phyloP scores from a whole-genome alignment of 2,888 invertebrate species.

The Drosophila cracens region DNA sequence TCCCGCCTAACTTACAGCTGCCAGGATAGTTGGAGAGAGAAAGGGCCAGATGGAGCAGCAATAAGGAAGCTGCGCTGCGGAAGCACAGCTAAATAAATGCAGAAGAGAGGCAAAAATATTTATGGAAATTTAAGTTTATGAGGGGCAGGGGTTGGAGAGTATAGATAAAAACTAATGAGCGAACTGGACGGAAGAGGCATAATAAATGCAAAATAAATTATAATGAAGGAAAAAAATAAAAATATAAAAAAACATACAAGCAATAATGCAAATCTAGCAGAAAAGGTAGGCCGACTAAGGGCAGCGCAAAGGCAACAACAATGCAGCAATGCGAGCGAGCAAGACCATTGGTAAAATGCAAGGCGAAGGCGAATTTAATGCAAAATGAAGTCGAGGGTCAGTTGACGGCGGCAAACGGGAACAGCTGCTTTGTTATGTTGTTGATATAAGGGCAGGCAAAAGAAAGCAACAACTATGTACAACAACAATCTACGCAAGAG shows the following conservation, averaged over 20 bases:
- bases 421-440: constrained; percentile 49
- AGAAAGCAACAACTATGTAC: constrained; percentile 24
- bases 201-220: constrained; percentile 53
- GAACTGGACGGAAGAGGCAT: constrained; percentile 43
- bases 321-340: constrained; percentile 3
- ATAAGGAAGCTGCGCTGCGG: constrained; percentile 37
- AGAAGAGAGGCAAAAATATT: constrained; percentile 21
- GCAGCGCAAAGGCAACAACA: constrained; percentile 15
- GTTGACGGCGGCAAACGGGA: constrained; percentile 41
- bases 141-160: neutral
- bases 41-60: constrained; percentile 21
- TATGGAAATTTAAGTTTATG: constrained; percentile 45
- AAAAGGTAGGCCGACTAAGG: constrained; percentile 45
- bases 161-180: constrained; percentile 58
- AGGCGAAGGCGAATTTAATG: constrained; percentile 52
- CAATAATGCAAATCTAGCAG: constrained; percentile 54
- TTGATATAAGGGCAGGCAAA: constrained; percentile 50
- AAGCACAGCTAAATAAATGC: constrained; percentile 26
- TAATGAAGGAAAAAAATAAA: constrained; percentile 24
- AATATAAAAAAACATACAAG: constrained; percentile 19
- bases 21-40: constrained; percentile 21
- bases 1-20: constrained; percentile 3
- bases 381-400: constrained; percentile 57
- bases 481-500: constrained; percentile 8
- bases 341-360: constrained; percentile 37